These are phyloP conservation scores for Brienomyrus brachyistius DNA, from an alignment of 2,113 vertebrate species.

Conservation along the genomic window DNA sequence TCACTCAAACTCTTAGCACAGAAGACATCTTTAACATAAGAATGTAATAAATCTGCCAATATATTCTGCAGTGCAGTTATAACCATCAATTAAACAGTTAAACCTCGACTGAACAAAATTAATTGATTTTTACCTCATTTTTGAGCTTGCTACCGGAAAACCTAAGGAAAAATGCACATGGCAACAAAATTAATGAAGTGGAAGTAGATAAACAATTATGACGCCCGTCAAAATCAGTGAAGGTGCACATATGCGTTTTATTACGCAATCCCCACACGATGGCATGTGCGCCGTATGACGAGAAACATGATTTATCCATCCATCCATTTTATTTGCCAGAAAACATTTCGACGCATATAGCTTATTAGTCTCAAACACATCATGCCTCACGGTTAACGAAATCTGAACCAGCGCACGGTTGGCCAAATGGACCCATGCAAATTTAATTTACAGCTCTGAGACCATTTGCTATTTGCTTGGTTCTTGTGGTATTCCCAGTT, in stretches of 20 bases:
- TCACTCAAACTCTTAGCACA: not conserved
- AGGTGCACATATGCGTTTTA: not conserved
- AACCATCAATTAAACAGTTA: not conserved
- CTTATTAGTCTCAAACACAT: not conserved
- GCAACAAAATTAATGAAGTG: not conserved
- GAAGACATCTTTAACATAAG: not conserved
- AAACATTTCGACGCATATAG: not conserved
- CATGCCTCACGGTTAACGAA: not conserved
- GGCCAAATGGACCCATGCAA: not conserved
- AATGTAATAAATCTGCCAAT: not conserved
- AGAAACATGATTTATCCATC: not conserved
- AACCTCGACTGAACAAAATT: not conserved
- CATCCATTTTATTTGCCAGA: not conserved
- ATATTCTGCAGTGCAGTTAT: not conserved
- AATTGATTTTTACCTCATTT: slow-evolving; percentile 75
- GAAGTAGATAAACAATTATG: not conserved
- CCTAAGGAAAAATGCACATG: slow-evolving; percentile 50
- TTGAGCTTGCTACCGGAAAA: slow-evolving; percentile 97
- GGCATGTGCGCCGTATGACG: not conserved
- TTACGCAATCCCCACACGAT: too few species aligned
- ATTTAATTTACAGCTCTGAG: slow-evolving; percentile 19
- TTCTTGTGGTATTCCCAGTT: not conserved
- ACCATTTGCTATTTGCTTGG: slow-evolving; percentile 21
- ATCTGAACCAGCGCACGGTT: not conserved
- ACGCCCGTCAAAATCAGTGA: not conserved